These are phyloP conservation scores for Tauraco erythrolophus DNA, from an alignment of 2,113 vertebrate genomes.

Conservation along the genomic window DNA sequence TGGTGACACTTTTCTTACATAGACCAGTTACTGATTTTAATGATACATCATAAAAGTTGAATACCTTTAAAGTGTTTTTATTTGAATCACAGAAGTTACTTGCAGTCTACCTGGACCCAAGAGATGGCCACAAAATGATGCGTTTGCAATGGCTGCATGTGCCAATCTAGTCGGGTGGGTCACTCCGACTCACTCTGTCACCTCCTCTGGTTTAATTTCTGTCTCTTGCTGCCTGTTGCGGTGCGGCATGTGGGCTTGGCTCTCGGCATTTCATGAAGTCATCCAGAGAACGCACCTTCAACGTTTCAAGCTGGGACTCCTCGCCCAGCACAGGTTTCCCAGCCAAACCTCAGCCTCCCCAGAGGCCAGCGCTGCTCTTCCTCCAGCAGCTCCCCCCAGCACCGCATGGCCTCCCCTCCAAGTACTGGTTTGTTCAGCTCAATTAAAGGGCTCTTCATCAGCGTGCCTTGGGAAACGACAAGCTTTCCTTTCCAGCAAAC, in stretches of 20 bases:
- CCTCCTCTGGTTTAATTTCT: not conserved
- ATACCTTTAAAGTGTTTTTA: not conserved
- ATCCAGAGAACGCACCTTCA: accelerated
- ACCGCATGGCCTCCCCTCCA: accelerated
- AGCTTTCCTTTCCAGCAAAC: not conserved
- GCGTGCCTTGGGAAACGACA: not conserved
- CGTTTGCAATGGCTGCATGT: not conserved
- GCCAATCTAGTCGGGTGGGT: not conserved
- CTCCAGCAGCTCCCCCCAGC: not conserved
- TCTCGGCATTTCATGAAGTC: not conserved
- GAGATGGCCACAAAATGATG: not conserved
- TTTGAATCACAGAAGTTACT: not conserved
- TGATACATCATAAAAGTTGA: not conserved
- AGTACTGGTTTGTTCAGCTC: not conserved
- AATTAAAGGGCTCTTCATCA: not conserved
- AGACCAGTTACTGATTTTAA: not conserved
- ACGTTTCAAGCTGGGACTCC: not conserved
- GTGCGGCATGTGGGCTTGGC: not conserved
- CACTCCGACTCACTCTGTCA: not conserved
- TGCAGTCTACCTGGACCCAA: not conserved
- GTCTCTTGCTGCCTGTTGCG: accelerated
- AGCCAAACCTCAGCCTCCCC: not conserved
- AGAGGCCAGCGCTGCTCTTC: not conserved
- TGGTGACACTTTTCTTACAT: not conserved
- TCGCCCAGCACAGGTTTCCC: accelerated